phyloP scores from a whole-genome alignment of 1,140 invertebrate genomes.

The Drosophila setifemur region DNA sequence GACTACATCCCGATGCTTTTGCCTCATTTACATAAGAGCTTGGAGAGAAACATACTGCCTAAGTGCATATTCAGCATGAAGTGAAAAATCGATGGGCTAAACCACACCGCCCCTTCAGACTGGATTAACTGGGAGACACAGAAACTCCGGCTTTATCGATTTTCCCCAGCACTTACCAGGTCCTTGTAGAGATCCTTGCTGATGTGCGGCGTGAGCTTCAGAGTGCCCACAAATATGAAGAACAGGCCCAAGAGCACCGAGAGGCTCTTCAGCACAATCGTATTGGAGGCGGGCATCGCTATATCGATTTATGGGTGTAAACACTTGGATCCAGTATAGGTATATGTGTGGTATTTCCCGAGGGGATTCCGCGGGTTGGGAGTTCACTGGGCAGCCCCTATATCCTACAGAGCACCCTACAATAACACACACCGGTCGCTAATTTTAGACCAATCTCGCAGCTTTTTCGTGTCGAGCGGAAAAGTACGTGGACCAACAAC shows the following conservation, averaged over 20 bases:
- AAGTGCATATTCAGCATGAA: background rate
- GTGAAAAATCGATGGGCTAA: constrained; percentile 46
- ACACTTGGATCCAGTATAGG: background rate
- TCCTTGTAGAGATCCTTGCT: constrained; percentile 98
- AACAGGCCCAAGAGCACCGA: constrained; percentile 96
- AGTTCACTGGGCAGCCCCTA: constrained; percentile 34
- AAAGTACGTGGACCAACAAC: constrained; percentile 48
- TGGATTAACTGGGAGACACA: background rate
- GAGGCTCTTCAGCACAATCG: constrained; percentile 94
- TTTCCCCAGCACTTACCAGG: constrained; percentile 88
- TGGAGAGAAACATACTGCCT: background rate
- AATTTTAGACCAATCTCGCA: constrained; percentile 67
- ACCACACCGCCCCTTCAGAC: constrained; percentile 21
- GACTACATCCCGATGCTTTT: too few relatives aligned
- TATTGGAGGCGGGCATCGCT: constrained; percentile 78
- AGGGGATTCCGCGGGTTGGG: constrained; percentile 5
- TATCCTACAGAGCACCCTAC: constrained; percentile 63
- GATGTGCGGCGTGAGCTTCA: constrained; percentile 95
- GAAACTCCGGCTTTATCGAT: constrained; percentile 41
- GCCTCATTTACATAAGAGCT: constrained; percentile 29
- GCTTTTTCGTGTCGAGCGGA: constrained; percentile 51
- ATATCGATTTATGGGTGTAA: background rate
- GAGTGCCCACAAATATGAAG: constrained; percentile 96
- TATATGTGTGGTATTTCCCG: constrained; percentile 10
- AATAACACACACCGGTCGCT: constrained; percentile 70